Evolutionary conservation across 2,113 vertebrate genomes (phyloP).

Genomic region (Malurus elegans): DNA sequence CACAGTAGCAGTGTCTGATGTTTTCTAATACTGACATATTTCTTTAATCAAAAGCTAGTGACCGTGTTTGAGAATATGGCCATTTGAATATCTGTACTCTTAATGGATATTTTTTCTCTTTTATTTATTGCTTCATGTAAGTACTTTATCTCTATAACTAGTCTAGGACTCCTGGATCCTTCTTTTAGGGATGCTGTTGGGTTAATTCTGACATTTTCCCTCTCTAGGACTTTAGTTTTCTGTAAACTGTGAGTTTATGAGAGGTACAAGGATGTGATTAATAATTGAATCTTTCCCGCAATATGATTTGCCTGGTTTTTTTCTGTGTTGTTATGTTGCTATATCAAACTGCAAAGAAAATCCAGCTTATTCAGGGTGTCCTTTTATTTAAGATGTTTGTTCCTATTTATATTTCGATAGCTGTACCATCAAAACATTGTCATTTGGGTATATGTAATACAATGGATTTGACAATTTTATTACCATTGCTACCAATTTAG

Average conservation of each 20-base stretch:
- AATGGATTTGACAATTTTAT: not conserved
- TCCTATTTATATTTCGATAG: not conserved
- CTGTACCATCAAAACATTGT: not conserved
- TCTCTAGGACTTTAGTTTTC: not conserved
- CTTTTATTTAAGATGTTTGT: not conserved
- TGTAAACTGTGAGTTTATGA: not conserved
- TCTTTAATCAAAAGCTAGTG: not conserved
- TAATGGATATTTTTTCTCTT: not conserved
- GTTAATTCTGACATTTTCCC: not conserved
- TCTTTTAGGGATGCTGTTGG: not conserved
- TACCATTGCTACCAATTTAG: not conserved
- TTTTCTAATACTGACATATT: not conserved
- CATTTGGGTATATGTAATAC: not conserved
- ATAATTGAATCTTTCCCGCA: not conserved
- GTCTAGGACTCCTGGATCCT: not conserved
- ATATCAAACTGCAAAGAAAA: not conserved
- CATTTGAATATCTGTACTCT: not conserved
- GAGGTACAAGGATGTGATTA: not conserved
- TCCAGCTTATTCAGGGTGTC: not conserved
- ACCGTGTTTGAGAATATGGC: not conserved
- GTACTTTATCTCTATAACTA: not conserved
- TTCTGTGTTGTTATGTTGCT: not conserved
- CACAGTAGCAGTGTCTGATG: not conserved
- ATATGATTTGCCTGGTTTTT: not conserved
- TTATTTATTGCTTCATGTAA: not conserved